phyloP scores from a whole-genome alignment of 2,797 vertebrate genomes.

The Phalloptychus januarius region DNA sequence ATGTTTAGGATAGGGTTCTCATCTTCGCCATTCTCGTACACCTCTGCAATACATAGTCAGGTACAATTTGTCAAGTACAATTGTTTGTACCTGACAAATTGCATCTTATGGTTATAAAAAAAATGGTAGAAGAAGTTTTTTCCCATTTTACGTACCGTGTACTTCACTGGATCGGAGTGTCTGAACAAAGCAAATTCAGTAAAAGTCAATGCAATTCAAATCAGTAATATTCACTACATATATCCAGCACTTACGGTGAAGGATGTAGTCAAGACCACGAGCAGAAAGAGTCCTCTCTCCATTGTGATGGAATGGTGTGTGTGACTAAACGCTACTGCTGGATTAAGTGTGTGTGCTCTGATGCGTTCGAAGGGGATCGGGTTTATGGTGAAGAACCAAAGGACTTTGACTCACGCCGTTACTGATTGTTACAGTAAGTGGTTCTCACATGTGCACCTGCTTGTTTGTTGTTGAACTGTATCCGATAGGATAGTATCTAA shows the following conservation, averaged over 20 bases:
- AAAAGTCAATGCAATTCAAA: background rate
- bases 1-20: conserved; percentile 74
- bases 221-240: background rate
- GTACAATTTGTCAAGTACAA: no score
- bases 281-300: conserved; percentile 48
- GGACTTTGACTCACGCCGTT: conserved; percentile 56
- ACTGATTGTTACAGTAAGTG: conserved; percentile 25
- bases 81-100: background rate
- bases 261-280: conserved; percentile 52
- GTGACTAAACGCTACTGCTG: conserved; percentile 9
- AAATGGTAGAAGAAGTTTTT: background rate
- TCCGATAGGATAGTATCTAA: background rate
- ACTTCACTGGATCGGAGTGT: conserved; percentile 52
- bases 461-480: background rate
- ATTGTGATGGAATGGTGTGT: conserved; percentile 41
- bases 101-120: background rate
- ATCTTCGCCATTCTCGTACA: conserved; percentile 72
- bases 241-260: conserved; percentile 61
- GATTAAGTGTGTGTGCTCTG: conserved; percentile 32
- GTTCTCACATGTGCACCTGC: background rate
- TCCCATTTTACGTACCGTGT: conserved; percentile 64
- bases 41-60: conserved; percentile 70
- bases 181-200: conserved; percentile 44
- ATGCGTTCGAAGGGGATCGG: conserved; percentile 43
- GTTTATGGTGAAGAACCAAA: conserved; percentile 33